Conservation (phyloP, 2,888 invertebrate genomes). For the Cremastinae sp. region DNA sequence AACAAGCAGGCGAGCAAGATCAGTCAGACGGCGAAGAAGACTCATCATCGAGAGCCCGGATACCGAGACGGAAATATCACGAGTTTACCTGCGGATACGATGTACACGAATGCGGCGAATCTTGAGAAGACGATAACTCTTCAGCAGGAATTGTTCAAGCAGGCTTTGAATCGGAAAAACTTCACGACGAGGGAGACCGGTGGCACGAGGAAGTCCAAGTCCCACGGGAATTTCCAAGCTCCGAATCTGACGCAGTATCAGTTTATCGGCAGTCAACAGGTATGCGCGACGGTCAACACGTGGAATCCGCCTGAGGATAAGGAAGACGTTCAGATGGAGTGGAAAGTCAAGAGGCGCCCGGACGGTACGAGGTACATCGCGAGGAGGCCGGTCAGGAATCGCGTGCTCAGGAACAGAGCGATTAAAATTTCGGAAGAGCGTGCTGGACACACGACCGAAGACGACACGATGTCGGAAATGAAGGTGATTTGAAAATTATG, state of each 20-base stretch:
- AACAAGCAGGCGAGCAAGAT: conserved; percentile 55
- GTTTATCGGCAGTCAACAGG: conserved; percentile 83
- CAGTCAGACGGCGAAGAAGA: conserved; percentile 61
- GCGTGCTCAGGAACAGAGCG: conserved; percentile 85
- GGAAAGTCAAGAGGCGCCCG: conserved; percentile 89
- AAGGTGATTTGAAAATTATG: no score
- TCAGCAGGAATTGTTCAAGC: conserved; percentile 85
- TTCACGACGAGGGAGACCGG: conserved; percentile 69
- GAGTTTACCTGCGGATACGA: conserved; percentile 81
- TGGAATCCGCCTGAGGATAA: conserved; percentile 70
- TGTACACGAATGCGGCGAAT: conserved; percentile 87
- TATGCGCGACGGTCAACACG: conserved; percentile 69
- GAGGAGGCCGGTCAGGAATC: conserved; percentile 85
- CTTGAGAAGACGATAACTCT: conserved; percentile 86
- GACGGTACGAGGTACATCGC: conserved; percentile 90
- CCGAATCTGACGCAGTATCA: conserved; percentile 84
- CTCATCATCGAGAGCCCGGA: conserved; percentile 53
- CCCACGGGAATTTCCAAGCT: conserved; percentile 81
- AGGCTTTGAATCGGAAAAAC: conserved; percentile 80
- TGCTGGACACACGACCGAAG: conserved; percentile 86
- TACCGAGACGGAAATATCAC: neutral
- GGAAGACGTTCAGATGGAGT: conserved; percentile 82
- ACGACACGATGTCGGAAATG: conserved; percentile 89
- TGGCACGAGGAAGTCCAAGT: conserved; percentile 71
- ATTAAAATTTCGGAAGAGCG: conserved; percentile 86